Conservation (phyloP, 2,888 invertebrate genomes). For the Vanessa cardui region DNA sequence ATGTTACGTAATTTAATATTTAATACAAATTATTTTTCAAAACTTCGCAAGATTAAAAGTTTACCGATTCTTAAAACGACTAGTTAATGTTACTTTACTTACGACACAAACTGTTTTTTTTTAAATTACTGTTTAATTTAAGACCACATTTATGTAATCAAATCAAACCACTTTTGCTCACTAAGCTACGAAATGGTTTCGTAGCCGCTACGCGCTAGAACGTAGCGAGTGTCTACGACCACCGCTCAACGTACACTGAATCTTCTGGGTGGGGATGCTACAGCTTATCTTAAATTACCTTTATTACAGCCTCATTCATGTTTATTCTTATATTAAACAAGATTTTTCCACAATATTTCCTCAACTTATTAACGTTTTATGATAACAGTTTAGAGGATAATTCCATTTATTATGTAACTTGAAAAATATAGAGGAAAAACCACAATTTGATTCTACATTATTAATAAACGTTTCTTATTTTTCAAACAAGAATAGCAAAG, state of each 20-base stretch:
- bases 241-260: slow-evolving; percentile 35
- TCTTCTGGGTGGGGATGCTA: slow-evolving; percentile 34
- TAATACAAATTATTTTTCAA: no score
- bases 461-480: no score
- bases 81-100: slow-evolving; percentile 18
- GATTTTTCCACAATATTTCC: neutral
- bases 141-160: slow-evolving; percentile 32
- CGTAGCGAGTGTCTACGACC: slow-evolving; percentile 57
- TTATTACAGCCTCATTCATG: slow-evolving; percentile 16
- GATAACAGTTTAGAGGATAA: neutral
- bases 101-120: slow-evolving; percentile 16
- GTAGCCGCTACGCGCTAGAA: slow-evolving; percentile 52
- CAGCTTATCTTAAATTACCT: slow-evolving; percentile 43
- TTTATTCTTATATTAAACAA: slow-evolving; percentile 3
- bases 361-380: neutral
- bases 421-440: no score
- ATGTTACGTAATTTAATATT: no score
- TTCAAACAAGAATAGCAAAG: no score
- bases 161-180: slow-evolving; percentile 40
- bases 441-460: no score
- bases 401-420: no score
- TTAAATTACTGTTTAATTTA: slow-evolving; percentile 15
- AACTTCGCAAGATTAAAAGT: no score
- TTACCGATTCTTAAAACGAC: neutral
- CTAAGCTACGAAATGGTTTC: slow-evolving; percentile 35